A percentile compares a stretch with the other conserved stretches of the same genome.
Evolutionary conservation across 2,888 invertebrate species (phyloP).

Genomic region (Megaustenia siamemsis): DNA sequence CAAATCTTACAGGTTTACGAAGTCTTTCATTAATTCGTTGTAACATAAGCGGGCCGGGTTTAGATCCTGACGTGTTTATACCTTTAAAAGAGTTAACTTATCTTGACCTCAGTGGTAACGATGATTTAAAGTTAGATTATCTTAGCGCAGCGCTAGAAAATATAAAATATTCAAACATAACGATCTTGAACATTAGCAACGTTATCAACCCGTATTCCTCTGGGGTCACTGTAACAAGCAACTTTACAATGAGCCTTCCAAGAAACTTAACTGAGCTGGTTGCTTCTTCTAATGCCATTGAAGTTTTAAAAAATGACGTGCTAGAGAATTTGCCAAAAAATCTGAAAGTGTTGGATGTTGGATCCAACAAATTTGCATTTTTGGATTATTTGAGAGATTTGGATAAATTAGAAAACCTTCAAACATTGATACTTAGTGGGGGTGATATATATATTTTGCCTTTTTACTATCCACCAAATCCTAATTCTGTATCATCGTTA

Average conservation of each 20-base stretch:
- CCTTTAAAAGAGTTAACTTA: conserved; percentile 19
- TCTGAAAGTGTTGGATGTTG: not conserved
- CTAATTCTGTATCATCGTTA: too few species aligned
- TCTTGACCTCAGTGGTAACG: conserved; percentile 33
- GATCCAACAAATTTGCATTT: conserved; percentile 21
- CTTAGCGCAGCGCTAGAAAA: not conserved
- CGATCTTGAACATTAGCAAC: not conserved
- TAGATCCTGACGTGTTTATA: not conserved
- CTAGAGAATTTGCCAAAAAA: not conserved
- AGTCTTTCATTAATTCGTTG: conserved; percentile 17
- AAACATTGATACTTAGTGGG: not conserved
- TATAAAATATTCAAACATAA: not conserved
- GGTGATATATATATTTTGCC: not conserved
- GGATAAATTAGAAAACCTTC: not conserved
- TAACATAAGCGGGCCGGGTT: not conserved
- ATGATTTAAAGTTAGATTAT: not conserved
- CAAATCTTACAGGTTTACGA: not conserved
- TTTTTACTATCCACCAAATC: not conserved
- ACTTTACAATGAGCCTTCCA: not conserved
- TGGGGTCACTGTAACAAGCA: not conserved
- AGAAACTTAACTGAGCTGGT: not conserved
- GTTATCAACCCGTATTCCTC: conserved; percentile 21
- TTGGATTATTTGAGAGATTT: conserved; percentile 25
- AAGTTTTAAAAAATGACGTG: not conserved
- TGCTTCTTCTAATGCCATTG: not conserved